Evolutionary conservation across 2,113 vertebrate genomes (phyloP).

Genomic region (Stictonetta naevosa): DNA sequence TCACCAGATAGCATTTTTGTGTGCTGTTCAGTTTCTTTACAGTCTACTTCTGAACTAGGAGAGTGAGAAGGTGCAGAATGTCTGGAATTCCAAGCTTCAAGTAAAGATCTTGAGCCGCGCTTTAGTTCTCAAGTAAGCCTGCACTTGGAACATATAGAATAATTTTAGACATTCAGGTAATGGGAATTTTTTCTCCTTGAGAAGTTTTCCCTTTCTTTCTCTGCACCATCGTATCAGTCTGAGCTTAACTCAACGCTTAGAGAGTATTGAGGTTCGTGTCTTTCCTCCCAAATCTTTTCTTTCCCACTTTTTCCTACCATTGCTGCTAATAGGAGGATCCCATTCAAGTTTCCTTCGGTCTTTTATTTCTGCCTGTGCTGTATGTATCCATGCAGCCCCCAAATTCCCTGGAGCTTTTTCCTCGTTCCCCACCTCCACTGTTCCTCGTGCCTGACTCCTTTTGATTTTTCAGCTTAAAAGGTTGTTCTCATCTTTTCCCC

Average conservation of each 20-base stretch:
- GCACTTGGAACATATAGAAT: neutral
- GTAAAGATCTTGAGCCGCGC: fast-evolving
- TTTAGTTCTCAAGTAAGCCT: neutral
- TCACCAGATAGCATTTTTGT: neutral
- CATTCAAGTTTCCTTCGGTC: neutral
- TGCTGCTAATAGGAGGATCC: neutral
- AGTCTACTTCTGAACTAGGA: neutral
- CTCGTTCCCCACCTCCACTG: neutral
- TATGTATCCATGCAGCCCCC: neutral
- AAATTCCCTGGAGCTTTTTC: neutral
- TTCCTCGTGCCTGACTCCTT: neutral
- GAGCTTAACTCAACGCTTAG: neutral
- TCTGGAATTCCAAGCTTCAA: neutral
- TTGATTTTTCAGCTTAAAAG: neutral
- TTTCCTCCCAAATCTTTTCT: neutral
- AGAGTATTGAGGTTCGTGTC: no score
- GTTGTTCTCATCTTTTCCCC: neutral
- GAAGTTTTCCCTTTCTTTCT: neutral
- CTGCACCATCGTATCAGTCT: neutral
- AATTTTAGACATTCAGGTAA: neutral
- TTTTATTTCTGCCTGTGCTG: neutral
- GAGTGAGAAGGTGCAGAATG: fast-evolving
- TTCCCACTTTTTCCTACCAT: no score
- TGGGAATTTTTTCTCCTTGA: neutral
- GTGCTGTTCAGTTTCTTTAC: neutral